phyloP scores from a whole-genome alignment of 2,113 vertebrate genomes.

The Hyla sarda region DNA sequence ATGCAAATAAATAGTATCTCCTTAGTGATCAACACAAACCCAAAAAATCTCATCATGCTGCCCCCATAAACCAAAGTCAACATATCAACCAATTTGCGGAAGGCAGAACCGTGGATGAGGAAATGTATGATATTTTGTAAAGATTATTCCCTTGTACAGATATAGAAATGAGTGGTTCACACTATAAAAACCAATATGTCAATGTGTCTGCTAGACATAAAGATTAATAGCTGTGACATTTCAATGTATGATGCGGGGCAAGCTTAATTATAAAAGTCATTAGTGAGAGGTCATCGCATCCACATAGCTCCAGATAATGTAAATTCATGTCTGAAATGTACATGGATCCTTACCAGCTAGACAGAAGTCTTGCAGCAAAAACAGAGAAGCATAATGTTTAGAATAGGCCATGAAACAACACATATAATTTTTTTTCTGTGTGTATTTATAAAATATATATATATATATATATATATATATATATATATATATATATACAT shows the following conservation, averaged over 20 bases:
- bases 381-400: no score
- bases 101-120: background rate
- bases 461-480: no score
- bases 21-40: no score
- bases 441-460: no score
- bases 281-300: slow-evolving; percentile 3
- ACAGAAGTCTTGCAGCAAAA: no score
- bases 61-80: no score
- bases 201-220: background rate
- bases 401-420: no score
- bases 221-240: slow-evolving; percentile 36
- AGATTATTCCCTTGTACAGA: no score
- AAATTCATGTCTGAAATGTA: background rate
- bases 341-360: slow-evolving; percentile 40
- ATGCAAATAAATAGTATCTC: no score
- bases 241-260: slow-evolving; percentile 2
- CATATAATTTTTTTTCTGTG: no score
- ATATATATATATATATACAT: no score
- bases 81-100: background rate
- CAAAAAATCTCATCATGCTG: no score
- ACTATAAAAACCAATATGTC: slow-evolving; percentile 3
- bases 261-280: slow-evolving; percentile 32
- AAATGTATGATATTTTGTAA: background rate
- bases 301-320: background rate
- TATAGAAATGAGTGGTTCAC: background rate